phyloP scores from a whole-genome alignment of 2,113 vertebrate genomes.

The Urocynchramus pylzowi region DNA sequence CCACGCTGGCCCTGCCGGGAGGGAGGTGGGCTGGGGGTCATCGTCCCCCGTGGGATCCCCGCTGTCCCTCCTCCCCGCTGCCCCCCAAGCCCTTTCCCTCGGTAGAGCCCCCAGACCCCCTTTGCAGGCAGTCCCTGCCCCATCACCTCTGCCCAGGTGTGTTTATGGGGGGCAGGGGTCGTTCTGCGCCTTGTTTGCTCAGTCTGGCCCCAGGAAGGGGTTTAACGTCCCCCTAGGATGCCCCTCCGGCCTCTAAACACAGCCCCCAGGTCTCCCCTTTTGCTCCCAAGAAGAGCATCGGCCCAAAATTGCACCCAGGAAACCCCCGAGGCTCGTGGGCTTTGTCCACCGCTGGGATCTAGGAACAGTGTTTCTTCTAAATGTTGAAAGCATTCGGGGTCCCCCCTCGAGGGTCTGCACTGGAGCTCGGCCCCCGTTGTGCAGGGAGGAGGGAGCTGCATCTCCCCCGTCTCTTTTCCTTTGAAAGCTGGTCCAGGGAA shows the following conservation, averaged over 20 bases:
- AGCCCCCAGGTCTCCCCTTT: background rate
- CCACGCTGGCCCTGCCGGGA: background rate
- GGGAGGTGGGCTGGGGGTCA: background rate
- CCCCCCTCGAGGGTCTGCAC: background rate
- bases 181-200: background rate
- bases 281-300: background rate
- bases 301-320: background rate
- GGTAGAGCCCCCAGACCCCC: background rate
- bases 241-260: rapidly evolving
- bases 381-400: background rate
- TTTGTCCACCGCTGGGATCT: rapidly evolving
- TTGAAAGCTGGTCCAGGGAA: background rate
- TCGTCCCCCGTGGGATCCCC: background rate
- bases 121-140: background rate
- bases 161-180: rapidly evolving
- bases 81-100: background rate
- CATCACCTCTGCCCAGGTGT: background rate
- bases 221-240: background rate
- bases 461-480: background rate
- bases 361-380: rapidly evolving
- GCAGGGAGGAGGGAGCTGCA: background rate
- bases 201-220: background rate
- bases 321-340: rapidly evolving
- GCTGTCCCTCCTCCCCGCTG: background rate
- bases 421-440: background rate